Evolutionary conservation across 1,140 invertebrate species (phyloP), one percentile per base, ranked within the genome.

Genomic region (Rhagoletis zephyria): DNA sequence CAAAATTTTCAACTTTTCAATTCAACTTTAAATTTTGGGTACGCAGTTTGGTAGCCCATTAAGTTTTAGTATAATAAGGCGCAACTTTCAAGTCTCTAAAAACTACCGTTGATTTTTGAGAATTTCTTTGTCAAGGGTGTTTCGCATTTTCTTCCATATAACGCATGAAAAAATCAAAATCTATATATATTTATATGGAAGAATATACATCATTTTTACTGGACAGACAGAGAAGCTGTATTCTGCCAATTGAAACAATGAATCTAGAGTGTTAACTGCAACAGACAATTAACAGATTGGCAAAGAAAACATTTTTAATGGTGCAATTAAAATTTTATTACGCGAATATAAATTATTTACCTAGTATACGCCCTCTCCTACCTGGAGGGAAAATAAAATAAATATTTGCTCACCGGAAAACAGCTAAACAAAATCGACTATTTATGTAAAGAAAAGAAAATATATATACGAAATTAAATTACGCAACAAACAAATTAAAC

Each of bases 211-310:
- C 30, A 30, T 30, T 30, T 30, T 30, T 30, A 30, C 30, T 30
- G 30, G 30, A 30, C 30, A 30, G 30, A 30, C 30, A 30, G 30
- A 30, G 30, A 30, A 30, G 30, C 30, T 30, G 30, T 30, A 30
- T 70, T 16, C n/a, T n/a, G 40, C 40, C 70, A 48, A 19, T 7
- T 51, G 1, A 42, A 40, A 30, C 40, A 42, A 67, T 67, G 42
- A 67, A 67, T 67, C 45, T 77, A n/a, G 70, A 45, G 9, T 77
- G 45, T 77, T 77, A 77, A 77, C 12, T 30, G 70, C 14, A 1
- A 77, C 4, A 51, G 70, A 51, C 70, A 45, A 77, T 77, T 77
- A 77, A 77, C 70, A 77, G 70, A 77, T 77, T 77, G 45, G 45
- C 45, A 74, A 5, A 30, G 30, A 30, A 30, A 67, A 67, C 40